Percentiles rank a stretch among this genome's conserved stretches.
Conservation (phyloP, 2,888 invertebrate genomes). For the Netelia fuscicornis region DNA sequence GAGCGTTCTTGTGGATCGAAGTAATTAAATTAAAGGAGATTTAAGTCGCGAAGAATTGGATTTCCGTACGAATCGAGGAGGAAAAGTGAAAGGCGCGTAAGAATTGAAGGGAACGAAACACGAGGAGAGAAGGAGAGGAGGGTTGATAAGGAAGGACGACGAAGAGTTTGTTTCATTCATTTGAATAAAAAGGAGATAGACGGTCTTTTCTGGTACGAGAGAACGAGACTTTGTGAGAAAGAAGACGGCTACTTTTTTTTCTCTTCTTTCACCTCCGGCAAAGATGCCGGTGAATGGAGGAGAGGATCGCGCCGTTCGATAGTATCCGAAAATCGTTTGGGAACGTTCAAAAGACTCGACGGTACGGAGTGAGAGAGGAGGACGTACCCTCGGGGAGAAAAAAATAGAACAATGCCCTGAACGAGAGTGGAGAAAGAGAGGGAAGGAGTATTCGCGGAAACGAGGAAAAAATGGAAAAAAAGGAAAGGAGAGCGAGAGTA, state of each 20-base stretch:
- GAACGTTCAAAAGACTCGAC: constrained; percentile 80
- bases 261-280: background rate
- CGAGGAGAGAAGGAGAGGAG: too few species aligned
- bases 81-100: constrained; percentile 13
- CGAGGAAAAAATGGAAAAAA: constrained; percentile 8
- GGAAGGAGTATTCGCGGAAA: constrained; percentile 18
- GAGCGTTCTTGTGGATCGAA: too few species aligned
- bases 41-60: constrained; percentile 34
- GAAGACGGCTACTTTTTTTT: background rate
- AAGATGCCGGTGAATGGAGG: constrained; percentile 75
- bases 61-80: constrained; percentile 34
- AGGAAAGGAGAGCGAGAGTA: too few species aligned
- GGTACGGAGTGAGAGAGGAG: constrained; percentile 72
- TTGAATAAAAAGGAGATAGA: constrained; percentile 3
- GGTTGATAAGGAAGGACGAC: too few species aligned
- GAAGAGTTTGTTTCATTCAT: constrained; percentile 44
- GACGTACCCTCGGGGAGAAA: constrained; percentile 75
- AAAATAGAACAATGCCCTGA: constrained; percentile 78
- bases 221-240: background rate
- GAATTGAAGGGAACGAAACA: constrained; percentile 1
- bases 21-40: too few species aligned
- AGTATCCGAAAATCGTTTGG: constrained; percentile 81
- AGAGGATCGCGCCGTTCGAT: constrained; percentile 75
- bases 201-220: background rate
- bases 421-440: constrained; percentile 15